Evolutionary conservation across 2,797 vertebrate genomes (phyloP).

Genomic region (Cynopterus sphinx): DNA sequence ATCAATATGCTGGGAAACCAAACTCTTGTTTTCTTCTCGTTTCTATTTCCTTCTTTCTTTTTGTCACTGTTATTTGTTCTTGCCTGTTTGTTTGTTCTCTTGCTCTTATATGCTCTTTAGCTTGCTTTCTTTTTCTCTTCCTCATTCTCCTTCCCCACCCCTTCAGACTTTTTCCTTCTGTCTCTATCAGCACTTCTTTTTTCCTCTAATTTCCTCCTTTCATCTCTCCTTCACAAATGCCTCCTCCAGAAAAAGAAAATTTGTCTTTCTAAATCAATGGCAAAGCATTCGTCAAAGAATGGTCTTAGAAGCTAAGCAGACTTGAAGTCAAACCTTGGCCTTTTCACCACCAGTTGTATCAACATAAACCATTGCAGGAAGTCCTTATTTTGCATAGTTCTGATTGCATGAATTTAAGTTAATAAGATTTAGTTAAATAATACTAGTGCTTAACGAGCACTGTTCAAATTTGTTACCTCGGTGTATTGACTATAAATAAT

Average conservation of each 20-base stretch:
- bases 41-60: neutral
- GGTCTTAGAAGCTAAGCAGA: neutral
- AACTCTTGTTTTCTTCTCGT: neutral
- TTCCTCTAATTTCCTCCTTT: neutral
- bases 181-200: neutral
- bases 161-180: neutral
- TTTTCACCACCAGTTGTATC: neutral
- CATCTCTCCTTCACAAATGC: neutral
- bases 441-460: neutral
- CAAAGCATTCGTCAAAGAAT: neutral
- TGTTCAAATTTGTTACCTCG: neutral
- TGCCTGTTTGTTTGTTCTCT: neutral
- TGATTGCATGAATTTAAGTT: neutral
- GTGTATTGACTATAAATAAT: neutral
- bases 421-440: neutral
- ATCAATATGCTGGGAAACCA: neutral
- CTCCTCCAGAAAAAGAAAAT: neutral
- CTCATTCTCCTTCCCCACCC: neutral
- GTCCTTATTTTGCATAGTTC: neutral
- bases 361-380: neutral
- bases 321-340: neutral
- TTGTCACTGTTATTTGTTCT: neutral
- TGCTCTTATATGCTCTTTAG: neutral
- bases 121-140: neutral
- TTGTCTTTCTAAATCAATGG: neutral